Base-by-base conservation (phyloP, 1,140 invertebrate genomes). In the Gerris buenoi region DNA sequence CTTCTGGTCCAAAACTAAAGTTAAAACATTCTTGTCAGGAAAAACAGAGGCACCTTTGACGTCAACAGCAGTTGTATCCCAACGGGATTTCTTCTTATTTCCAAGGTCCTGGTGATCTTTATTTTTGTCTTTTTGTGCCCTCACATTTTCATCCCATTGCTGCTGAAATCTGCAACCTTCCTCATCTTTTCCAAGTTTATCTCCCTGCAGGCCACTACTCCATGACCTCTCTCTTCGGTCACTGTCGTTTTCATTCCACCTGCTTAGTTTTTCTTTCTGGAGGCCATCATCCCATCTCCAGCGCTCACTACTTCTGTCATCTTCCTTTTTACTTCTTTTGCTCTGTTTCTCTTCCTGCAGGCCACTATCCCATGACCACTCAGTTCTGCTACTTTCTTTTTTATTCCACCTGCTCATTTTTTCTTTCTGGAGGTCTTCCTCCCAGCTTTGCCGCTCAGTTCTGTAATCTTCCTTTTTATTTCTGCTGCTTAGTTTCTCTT, bases 1-100 rank as follows among this genome's bases (percentile, higher is more conserved):
- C 67, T 60, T 63, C 14, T 63, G 18, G 28, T 68, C 67, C 64
- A 22, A 65, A 25, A 59, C 67, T 14, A 28, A 25, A 64, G 27
- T 57, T 58, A 25, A 25, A 26, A 26, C 58, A 25, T 2, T 46
- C 28, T 65, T 60, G 5, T 60, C 22, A n/a, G 15, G 15, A 13
- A n/a, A 56, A 56, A 56, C 10, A 10, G 46, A n/a, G 5, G 5
- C 15, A n/a, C 10, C 15, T 60, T n/a, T 60, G 23, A 14, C 15
- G 5, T 5, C 15, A 22, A 5, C 5, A 60, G 3, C 15, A 60
- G 58, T 5, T 14, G 23, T 60, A 60, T n/a, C 23, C 23, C 15
- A 25, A 5, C 15, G 3, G 3, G 23, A 60, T 15, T 60, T 25
- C 58, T n/a, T 60, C n/a, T 13, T 56, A 56, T 56, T 13, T 56